Percentiles rank a stretch among this genome's conserved stretches.
These are phyloP conservation scores for Andrena bicolor DNA, from an alignment of 2,888 invertebrate species.

Conservation along the genomic window DNA sequence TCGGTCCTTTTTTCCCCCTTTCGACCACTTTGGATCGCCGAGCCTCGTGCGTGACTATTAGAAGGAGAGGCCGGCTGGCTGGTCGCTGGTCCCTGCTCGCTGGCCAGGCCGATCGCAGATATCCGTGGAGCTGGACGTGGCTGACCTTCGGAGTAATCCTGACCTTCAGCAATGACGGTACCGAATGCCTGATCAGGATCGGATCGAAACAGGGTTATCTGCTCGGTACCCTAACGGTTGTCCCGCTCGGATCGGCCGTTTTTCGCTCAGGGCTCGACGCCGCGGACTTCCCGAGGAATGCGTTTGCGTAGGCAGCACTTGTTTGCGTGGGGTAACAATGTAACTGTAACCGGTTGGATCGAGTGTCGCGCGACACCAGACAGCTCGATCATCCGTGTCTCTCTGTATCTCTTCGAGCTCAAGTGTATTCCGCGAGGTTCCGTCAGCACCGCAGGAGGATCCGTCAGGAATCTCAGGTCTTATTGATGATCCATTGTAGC, in stretches of 20 bases:
- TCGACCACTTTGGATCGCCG: constrained; percentile 47
- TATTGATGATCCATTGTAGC: neutral
- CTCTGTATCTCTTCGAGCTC: constrained; percentile 3
- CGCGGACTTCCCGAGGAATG: constrained; percentile 25
- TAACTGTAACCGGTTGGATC: constrained; percentile 11
- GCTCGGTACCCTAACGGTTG: constrained; percentile 57
- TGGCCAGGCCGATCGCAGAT: constrained; percentile 41
- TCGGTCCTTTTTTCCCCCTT: constrained; percentile 40
- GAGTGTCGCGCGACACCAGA: constrained; percentile 28
- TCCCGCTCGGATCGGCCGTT: neutral
- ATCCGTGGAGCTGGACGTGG: constrained; percentile 33
- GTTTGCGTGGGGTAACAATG: constrained; percentile 51
- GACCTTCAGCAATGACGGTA: constrained; percentile 57
- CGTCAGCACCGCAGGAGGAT: neutral
- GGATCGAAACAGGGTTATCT: constrained; percentile 54
- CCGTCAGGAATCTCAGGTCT: neutral
- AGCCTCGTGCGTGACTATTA: constrained; percentile 63
- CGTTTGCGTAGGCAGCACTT: constrained; percentile 46
- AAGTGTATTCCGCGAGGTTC: neutral
- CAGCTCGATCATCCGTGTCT: constrained; percentile 34
- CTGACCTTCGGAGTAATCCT: constrained; percentile 56
- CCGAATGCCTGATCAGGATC: constrained; percentile 44
- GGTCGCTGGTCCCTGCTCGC: constrained; percentile 20
- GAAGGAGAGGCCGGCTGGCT: neutral
- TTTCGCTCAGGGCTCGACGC: constrained; percentile 3